Percentiles rank a stretch among this genome's conserved stretches.
phyloP scores from a whole-genome alignment of 2,797 vertebrate species.

The Silurus aristotelis region DNA sequence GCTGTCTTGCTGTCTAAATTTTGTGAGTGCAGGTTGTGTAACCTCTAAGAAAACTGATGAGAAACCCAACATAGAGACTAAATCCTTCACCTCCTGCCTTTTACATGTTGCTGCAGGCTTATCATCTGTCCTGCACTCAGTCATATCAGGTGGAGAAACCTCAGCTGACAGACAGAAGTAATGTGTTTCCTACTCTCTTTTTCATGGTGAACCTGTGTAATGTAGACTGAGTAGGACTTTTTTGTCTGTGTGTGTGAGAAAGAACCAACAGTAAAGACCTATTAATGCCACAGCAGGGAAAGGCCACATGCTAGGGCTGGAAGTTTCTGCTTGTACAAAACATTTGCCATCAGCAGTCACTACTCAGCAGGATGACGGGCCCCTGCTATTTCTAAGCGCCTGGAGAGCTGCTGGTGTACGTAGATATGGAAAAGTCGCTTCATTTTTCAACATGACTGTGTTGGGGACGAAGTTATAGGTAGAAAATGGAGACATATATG shows the following conservation, averaged over 20 bases:
- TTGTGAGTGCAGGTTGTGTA: constrained; percentile 30
- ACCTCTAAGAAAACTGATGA: constrained; percentile 39
- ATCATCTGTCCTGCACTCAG: constrained; percentile 50
- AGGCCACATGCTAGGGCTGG: constrained; percentile 63
- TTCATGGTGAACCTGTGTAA: constrained; percentile 50
- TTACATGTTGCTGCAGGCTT: constrained; percentile 40
- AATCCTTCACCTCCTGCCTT: constrained; percentile 29
- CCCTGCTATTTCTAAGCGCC: constrained; percentile 23
- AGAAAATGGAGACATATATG: constrained; percentile 5
- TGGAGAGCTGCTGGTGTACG: not conserved
- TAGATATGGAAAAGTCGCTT: constrained; percentile 32
- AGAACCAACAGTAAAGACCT: constrained; percentile 53
- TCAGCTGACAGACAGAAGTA: constrained; percentile 39
- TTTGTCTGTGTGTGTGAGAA: constrained; percentile 20
- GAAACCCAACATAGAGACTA: constrained; percentile 39
- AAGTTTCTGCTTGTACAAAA: constrained; percentile 63
- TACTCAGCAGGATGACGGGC: constrained; percentile 16
- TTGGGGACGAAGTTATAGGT: constrained; percentile 2
- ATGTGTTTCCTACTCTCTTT: constrained; percentile 25
- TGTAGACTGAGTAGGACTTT: constrained; percentile 44
- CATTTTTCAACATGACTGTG: constrained; percentile 31
- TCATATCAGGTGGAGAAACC: constrained; percentile 49
- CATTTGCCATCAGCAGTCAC: constrained; percentile 33
- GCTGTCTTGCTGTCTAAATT: constrained; percentile 5
- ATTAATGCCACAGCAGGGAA: constrained; percentile 72